A percentile compares a stretch with the other conserved stretches of the same genome.
Evolutionary conservation across 2,113 vertebrate genomes (phyloP).

Genomic region (Calidris pygmaea): DNA sequence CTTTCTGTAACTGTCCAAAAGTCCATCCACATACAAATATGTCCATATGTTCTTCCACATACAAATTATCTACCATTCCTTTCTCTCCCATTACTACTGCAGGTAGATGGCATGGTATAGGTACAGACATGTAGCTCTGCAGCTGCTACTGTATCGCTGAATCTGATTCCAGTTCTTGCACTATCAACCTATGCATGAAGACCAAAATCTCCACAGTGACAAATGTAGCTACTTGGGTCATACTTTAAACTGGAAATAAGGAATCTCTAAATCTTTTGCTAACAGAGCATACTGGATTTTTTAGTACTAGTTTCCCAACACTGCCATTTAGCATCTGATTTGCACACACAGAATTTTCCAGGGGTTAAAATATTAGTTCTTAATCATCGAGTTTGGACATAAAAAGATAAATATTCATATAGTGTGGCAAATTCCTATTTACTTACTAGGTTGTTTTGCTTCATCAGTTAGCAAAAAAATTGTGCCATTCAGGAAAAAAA

Average conservation of each 20-base stretch:
- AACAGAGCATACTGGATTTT: neutral
- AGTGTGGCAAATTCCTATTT: neutral
- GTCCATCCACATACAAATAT: neutral
- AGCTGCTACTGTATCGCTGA: neutral
- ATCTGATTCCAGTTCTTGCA: neutral
- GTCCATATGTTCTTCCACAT: neutral
- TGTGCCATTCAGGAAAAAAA: neutral
- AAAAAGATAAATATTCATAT: neutral
- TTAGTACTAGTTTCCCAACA: neutral
- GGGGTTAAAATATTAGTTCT: neutral
- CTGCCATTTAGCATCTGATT: neutral
- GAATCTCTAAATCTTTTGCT: neutral
- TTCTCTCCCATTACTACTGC: neutral
- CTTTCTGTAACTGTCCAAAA: neutral
- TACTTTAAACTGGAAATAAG: neutral
- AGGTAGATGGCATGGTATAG: neutral
- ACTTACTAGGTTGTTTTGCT: neutral
- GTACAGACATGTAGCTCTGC: neutral
- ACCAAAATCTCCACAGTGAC: neutral
- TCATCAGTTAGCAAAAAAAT: neutral
- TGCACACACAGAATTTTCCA: neutral
- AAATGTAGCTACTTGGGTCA: neutral
- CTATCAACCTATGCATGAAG: neutral
- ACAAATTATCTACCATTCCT: neutral
- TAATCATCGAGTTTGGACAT: neutral